Evolutionary conservation across 1,140 invertebrate species (phyloP).

Genomic region (Drosophila persimilis): DNA sequence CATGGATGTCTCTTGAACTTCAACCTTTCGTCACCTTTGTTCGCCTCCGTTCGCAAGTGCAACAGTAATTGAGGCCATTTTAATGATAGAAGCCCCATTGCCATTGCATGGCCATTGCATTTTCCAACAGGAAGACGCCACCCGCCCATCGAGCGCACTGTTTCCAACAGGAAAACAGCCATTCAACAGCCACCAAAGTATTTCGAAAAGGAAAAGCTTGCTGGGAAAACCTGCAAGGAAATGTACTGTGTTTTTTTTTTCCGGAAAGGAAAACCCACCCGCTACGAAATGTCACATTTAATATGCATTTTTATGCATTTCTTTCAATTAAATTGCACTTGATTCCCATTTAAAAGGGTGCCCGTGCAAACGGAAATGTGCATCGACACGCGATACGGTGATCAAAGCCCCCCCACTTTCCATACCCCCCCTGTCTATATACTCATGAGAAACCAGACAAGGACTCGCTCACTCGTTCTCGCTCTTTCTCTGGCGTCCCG

Average conservation of each 20-base stretch:
- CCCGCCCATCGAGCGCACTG: no score
- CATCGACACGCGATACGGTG: conserved; percentile 61
- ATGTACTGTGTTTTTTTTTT: conserved; percentile 1
- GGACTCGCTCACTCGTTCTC: background rate
- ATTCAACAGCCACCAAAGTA: no score
- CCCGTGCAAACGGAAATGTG: conserved; percentile 51
- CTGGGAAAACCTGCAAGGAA: no score
- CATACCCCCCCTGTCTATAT: no score
- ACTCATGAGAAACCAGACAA: conserved; percentile 21
- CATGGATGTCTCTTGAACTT: no score
- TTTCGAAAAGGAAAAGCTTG: no score
- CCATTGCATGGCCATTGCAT: background rate
- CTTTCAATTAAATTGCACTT: conserved; percentile 76
- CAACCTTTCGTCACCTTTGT: no score
- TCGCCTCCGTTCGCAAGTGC: no score
- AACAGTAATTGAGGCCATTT: no score
- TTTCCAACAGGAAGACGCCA: background rate
- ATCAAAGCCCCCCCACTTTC: conserved; percentile 29
- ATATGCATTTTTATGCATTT: conserved; percentile 61
- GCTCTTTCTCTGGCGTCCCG: no score
- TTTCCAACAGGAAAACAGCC: no score
- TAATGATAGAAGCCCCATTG: no score
- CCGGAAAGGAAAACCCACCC: conserved; percentile 1
- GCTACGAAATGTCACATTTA: conserved; percentile 47
- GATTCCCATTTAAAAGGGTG: conserved; percentile 48